Evolutionary conservation across 2,797 vertebrate species (phyloP), one percentile per base, ranked within the genome.

Genomic region (Yasuhikotakia modesta): DNA sequence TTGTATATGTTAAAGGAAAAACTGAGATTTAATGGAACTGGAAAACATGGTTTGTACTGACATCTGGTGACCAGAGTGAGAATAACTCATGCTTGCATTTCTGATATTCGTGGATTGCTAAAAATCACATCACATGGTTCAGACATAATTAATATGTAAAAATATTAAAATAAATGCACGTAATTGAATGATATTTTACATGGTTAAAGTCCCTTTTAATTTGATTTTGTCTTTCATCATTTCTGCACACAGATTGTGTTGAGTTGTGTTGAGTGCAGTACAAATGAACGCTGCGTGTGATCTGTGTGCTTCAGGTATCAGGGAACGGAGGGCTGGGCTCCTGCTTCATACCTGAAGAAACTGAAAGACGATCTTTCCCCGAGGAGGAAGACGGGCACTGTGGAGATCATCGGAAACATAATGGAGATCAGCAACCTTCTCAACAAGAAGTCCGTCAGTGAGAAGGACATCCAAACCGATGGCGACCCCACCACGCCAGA

Each of bases 361-460:
- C 90, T 93, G 82, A 98, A 98, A 87, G 97, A 99, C 65, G 97
- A 98, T 80, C 90, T 98, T 81, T 94, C 95, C 0, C 92, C 95
- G 4, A 92, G 95, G 60, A 99, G 98, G 90, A 99, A 99, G 90
- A 95, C 96, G 0, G 95, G 96, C 32, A 97, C 98, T 0, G 98
- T 99, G 84, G 98, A 99, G 92, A 99, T 99, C 82, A 99, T 99
- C 0, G 97, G 98, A 81, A 99, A 98, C 89, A 99, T 99, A 89
- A 99, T 99, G 98, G 98, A 99, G 89, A 98, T 99, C 87, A 99
- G 98, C 90, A 99, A 98, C 87, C 91, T 99, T 57, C 90, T 98
- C 24, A 99, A 96, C 90, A 99, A 99, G 90, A 99, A 97, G 81
- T 87, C 94, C 0, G 90, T 92, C 2, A 95, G 93, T 50, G 97